Evolutionary conservation across 2,888 invertebrate species (phyloP), one percentile per base, ranked within the genome.

Genomic region (Limnephilus lunatus): DNA sequence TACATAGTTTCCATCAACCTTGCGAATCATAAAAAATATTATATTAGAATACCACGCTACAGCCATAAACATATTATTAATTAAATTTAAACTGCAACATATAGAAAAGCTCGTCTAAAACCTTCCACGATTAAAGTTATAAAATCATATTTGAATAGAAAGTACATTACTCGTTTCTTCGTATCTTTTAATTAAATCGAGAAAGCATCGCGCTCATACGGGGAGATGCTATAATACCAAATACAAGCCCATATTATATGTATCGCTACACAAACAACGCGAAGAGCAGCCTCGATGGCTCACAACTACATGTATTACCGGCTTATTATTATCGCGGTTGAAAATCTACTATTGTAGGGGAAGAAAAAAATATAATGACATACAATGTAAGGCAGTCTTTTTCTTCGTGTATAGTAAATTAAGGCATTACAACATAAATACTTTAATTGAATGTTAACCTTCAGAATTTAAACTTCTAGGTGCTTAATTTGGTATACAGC

Each of bases 121-220:
- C 44, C 30, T 31, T 86, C 86, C 44, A 48, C 44, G 31, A 89
- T 89, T 39, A 89, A 31, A 80, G 39, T 89, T 89, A 35, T 88
- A 80, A 89, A 82, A 90, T 30, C 39, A 90, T 44, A 81, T 81
- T 82, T 48, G 90, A 82, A 82, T 81, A 90, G 30, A 48, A 90
- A 90, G 90, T 90, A 90, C 90, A 90, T 90, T 44, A 90, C 90
- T 90, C 90, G 90, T 82, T 90, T 44, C 90, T 90, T 81, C 81
- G 81, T 91, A 91, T 91, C 91, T 91, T 91, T 91, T 91, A 91
- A 91, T 91, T 91, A 91, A 85, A 91, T 91, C 91, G 86, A 86
- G 86, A 81, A 86, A 81, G 81, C 91, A 86, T 86, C 91, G 91
- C 91, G 91, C 30, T 48, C 90, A 85, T 83, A 85, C 32, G 85